Evolutionary conservation across 2,113 vertebrate species (phyloP), one percentile per base, ranked within the genome.

Genomic region (Atherinomorus stipes): DNA sequence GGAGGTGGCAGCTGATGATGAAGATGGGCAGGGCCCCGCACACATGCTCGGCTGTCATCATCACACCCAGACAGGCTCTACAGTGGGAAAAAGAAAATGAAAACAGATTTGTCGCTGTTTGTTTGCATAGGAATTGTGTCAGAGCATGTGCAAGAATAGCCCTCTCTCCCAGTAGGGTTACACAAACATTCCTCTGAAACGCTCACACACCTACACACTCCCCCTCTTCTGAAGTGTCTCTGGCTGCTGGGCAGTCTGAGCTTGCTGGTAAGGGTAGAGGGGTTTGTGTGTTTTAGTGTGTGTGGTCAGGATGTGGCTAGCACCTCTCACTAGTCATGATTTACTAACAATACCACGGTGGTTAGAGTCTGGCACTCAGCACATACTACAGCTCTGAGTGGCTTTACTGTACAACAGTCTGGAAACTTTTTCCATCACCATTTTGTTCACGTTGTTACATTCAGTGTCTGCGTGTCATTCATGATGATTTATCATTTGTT

Each of bases 221-320:
- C 71, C 18, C 0, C 53, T 40, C 18, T 23, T 80, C 87, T 56
- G 68, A 77, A 80, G 81, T 18, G 42, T 67, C 65, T 82, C 57
- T 52, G 59, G 52, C 44, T 65, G 64, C 74, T 65, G 78, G 63
- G 50, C 47, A 63, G 79, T 40, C 26, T 42, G 56, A 38, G 60
- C 59, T 8, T 64, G 49, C 28, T 74, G 76, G 78, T 85, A 84
- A 79, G 61, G 57, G 81, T 74, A 63, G 61, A 75, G 81, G 80
- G 81, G 80, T 83, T 80, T 85, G 86, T 90, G 81, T 85, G 79
- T 86, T 89, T 80, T 80, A 64, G 74, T 85, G 81, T 84, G 86
- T 89, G 85, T 87, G 85, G 86, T 83, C 86, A 89, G 85, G 89
- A 88, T 92, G 89, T 88, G 85, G 87, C 67, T 81, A 64, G 85